These are phyloP conservation scores for Ammospiza caudacuta DNA, from an alignment of 2,113 vertebrate genomes.

Conservation along the genomic window DNA sequence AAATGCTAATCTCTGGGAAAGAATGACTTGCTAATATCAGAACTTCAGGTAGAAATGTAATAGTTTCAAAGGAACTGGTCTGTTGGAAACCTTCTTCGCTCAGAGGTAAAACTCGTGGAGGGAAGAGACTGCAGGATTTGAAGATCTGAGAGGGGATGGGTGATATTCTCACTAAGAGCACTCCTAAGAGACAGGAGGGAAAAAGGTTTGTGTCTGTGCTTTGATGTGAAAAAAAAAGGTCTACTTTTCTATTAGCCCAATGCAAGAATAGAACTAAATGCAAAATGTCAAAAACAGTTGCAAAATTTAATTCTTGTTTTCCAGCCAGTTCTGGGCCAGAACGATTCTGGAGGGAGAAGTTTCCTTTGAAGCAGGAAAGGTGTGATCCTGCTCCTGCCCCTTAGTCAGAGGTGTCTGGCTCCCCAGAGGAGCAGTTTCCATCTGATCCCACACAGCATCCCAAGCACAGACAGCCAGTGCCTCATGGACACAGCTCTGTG, in stretches of 20 bases:
- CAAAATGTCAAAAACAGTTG: neutral
- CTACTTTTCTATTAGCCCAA: neutral
- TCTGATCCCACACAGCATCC: neutral
- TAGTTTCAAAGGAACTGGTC: neutral
- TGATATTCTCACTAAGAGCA: neutral
- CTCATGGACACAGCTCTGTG: neutral
- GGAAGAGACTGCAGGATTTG: neutral
- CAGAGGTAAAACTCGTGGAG: neutral
- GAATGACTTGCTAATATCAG: neutral
- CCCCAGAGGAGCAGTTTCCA: neutral
- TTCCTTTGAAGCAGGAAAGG: neutral
- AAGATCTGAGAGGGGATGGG: neutral
- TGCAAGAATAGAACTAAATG: neutral
- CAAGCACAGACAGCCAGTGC: neutral
- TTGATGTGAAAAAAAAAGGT: neutral
- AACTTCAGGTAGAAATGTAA: neutral
- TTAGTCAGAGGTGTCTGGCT: neutral
- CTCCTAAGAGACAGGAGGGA: neutral
- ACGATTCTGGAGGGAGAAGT: neutral
- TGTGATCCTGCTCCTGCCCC: neutral
- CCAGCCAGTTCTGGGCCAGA: neutral
- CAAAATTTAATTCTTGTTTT: slow-evolving; percentile 2
- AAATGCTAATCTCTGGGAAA: neutral
- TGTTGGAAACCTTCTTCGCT: neutral
- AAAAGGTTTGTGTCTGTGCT: neutral